These are phyloP conservation scores for Malacoctenus gilli DNA, from an alignment of 2,797 vertebrate genomes.

Conservation along the genomic window DNA sequence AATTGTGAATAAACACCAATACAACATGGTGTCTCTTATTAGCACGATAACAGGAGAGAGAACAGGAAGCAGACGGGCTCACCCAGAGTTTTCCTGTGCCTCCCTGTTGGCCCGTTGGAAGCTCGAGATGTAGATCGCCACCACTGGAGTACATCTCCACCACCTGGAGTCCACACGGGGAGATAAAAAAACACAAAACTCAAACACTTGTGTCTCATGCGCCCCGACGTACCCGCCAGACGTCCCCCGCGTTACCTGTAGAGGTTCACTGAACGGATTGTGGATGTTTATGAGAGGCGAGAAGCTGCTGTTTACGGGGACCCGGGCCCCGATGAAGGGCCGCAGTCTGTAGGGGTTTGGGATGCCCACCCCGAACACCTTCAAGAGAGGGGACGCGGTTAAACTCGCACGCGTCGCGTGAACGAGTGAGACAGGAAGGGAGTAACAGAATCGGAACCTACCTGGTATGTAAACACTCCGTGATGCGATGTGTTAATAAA, in stretches of 20 bases:
- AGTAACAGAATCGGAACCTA: no score
- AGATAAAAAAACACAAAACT: not conserved
- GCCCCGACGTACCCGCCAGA: not conserved
- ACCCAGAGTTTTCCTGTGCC: constrained; percentile 96
- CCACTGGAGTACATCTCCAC: constrained; percentile 99
- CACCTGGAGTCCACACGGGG: constrained; percentile 78
- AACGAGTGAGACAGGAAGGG: no score
- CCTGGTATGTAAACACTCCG: constrained; percentile 99
- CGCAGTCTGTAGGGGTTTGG: constrained; percentile 96
- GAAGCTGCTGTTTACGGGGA: constrained; percentile 98
- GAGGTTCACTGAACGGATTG: constrained; percentile 95
- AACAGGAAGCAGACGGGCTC: constrained; percentile 52
- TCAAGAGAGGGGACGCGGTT: constrained; percentile 13
- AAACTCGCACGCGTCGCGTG: constrained; percentile 7
- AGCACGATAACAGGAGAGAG: no score
- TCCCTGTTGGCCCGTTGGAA: constrained; percentile 96
- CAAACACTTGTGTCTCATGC: no score
- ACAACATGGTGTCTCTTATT: no score
- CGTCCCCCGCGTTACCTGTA: constrained; percentile 84
- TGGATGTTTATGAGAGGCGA: constrained; percentile 98
- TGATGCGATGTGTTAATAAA: constrained; percentile 99
- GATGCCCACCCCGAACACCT: constrained; percentile 98
- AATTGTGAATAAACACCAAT: no score
- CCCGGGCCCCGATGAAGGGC: constrained; percentile 96
- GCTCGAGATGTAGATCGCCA: constrained; percentile 95